Evolutionary conservation across 1,140 invertebrate genomes (phyloP), one percentile per base, ranked within the genome.

Genomic region (Lasaia peninsularis): DNA sequence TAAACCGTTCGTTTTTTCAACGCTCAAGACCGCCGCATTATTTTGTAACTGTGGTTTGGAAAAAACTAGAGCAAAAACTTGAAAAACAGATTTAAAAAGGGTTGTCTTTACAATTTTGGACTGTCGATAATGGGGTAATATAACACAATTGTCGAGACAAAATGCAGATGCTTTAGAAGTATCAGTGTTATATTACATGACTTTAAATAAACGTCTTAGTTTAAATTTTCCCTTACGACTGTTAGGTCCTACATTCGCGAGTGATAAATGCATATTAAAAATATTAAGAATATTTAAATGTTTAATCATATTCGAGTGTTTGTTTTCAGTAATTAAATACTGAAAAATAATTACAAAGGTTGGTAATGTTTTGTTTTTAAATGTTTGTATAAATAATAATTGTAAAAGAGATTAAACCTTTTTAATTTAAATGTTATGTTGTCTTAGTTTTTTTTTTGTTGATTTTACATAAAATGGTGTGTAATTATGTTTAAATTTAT

Each of bases 61-160:
- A 79, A 85, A 86, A 87, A 85, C 31, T 81, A 60, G 76, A 82
- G 81, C 80, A 87, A 85, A 82, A 87, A 86, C 61, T 63, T 71
- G 62, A 48, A 65, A 75, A 71, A 69, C 76, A 72, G 60, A 63
- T 71, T 75, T 69, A 71, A 54, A 75, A 84, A 79, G 80, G 80
- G 78, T 82, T 82, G 69, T 18, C 49, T 49, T 49, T 71, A 76
- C 75, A 83, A 81, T 71, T 65, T 52, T 60, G 69, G 71, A 66
- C 60, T 66, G 59, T 70, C 71, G 63, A 75, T 80, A 76, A 81
- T 80, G 76, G 78, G 60, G 69, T 54, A 75, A 75, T 75, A 75
- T 72, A 75, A 73, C 65, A 81, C 80, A 86, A 86, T 78, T 64
- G 70, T 58, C 49, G 55, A 71, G 69, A 69, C 68, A 79, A 75